phyloP scores from a whole-genome alignment of 1,140 invertebrate genomes.

The Neodiprion pinetum region DNA sequence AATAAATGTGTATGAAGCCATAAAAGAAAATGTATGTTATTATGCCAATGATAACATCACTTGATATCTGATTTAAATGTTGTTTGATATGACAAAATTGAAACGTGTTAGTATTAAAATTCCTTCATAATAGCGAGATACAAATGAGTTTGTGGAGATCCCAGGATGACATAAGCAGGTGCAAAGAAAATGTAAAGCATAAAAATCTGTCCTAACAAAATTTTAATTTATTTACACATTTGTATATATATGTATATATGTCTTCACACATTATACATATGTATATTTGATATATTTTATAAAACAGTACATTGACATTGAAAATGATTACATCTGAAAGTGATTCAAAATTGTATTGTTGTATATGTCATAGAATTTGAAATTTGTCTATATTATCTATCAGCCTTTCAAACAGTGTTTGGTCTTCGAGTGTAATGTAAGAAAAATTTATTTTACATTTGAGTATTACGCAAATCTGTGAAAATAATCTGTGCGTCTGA shows the following conservation, averaged over 20 bases:
- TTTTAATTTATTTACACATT: constrained; percentile 51
- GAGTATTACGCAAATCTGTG: too few species aligned
- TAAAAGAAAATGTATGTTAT: background rate
- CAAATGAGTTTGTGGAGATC: background rate
- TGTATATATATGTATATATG: constrained; percentile 23
- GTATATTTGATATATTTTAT: background rate
- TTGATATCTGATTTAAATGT: too few species aligned
- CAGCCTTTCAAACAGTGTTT: background rate
- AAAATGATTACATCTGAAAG: background rate
- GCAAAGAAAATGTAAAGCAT: constrained; percentile 43
- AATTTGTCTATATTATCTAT: background rate
- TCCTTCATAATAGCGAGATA: background rate
- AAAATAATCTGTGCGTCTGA: too few species aligned
- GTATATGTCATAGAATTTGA: background rate
- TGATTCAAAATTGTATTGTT: background rate
- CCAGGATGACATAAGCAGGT: constrained; percentile 28
- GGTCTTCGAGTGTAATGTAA: background rate
- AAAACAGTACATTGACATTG: background rate
- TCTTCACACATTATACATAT: background rate
- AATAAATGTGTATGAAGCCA: too few species aligned
- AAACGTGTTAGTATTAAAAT: background rate
- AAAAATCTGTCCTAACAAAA: constrained; percentile 45
- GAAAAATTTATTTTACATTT: background rate
- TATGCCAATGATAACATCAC: background rate
- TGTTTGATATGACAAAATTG: too few species aligned